These are phyloP conservation scores for Adineta ricciae DNA, from an alignment of 2,888 invertebrate species.

Conservation along the genomic window DNA sequence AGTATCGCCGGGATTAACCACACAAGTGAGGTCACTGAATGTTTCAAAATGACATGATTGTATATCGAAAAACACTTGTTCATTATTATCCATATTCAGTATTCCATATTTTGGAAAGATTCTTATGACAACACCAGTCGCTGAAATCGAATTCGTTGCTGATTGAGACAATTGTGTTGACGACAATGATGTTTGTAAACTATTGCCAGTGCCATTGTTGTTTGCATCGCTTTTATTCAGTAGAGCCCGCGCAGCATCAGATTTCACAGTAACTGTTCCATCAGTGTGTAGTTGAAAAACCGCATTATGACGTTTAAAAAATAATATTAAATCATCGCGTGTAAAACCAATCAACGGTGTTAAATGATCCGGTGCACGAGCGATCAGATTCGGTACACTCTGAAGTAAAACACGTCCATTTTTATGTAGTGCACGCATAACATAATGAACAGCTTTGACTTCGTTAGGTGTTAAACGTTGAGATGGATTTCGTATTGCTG, in stretches of 20 bases:
- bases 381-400: constrained; percentile 28
- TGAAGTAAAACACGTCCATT: constrained; percentile 32
- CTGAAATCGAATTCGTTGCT: neutral
- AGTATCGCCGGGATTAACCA: constrained; percentile 41
- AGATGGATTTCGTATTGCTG: neutral
- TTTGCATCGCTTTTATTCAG: constrained; percentile 26
- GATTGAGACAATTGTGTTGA: neutral
- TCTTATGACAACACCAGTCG: constrained; percentile 32
- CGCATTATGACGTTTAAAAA: constrained; percentile 34
- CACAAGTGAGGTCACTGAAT: constrained; percentile 32
- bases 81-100: constrained; percentile 51
- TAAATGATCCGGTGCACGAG: constrained; percentile 33
- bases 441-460: constrained; percentile 34
- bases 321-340: constrained; percentile 32
- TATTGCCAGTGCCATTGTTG: neutral
- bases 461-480: constrained; percentile 33
- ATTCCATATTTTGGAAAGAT: constrained; percentile 50
- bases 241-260: constrained; percentile 32
- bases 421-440: constrained; percentile 33
- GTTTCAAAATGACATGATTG: constrained; percentile 34
- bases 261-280: constrained; percentile 33
- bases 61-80: constrained; percentile 50
- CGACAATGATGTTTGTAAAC: neutral
- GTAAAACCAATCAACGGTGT: constrained; percentile 32
- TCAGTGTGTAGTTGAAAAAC: constrained; percentile 34